Evolutionary conservation across 2,113 vertebrate species (phyloP), one percentile per base, ranked within the genome.

Genomic region (Hyperopisus bebe): DNA sequence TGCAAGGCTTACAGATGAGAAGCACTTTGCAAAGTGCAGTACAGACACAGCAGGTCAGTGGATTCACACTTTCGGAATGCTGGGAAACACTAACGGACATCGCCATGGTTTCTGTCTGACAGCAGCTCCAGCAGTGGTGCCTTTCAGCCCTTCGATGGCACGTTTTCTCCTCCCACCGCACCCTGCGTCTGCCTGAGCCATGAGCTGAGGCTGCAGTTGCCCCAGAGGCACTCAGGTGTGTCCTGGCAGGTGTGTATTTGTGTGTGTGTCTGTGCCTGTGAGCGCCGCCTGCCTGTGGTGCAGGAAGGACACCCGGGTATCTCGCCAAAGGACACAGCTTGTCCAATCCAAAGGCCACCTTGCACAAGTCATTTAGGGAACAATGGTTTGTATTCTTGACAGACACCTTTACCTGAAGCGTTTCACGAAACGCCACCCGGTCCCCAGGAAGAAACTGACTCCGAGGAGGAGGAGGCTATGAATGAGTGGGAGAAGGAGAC

Each of bases 131-230:
- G 89, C n/a, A 90, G 53, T 51, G 82, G 90, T 9, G 88, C n/a
- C 13, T 90, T 91, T 31, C 86, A 91, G 90, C 44, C 77, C 3
- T 27, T 90, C 5, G 70, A 90, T 31, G 50, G 42, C 7, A 70
- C 39, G 5, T 51, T 91, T 35, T 27, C 27, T 2, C 74, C n/a
- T 3, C 21, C 80, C n/a, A 35, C 62, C 24, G 27, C 44, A 47
- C 21, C 42, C n/a, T 42, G 58, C 10, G 21, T 92, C 47, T 91
- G 91, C 58, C 89, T 92, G 74, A 42, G 31, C 35, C 74, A 80
- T 39, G 74, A 80, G 62, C 62, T 70, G 62, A 70, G 62, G n/a
- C 62, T 31, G 27, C 62, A 31, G 10, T 11, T 10, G 9, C n/a
- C 62, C 62, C n/a, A 66, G 9, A 66, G 58, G 58, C 58, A 27